Percentiles rank a stretch among this genome's conserved stretches.
These are phyloP conservation scores for Alfaro cultratus DNA, from an alignment of 2,797 vertebrate species.

Conservation along the genomic window DNA sequence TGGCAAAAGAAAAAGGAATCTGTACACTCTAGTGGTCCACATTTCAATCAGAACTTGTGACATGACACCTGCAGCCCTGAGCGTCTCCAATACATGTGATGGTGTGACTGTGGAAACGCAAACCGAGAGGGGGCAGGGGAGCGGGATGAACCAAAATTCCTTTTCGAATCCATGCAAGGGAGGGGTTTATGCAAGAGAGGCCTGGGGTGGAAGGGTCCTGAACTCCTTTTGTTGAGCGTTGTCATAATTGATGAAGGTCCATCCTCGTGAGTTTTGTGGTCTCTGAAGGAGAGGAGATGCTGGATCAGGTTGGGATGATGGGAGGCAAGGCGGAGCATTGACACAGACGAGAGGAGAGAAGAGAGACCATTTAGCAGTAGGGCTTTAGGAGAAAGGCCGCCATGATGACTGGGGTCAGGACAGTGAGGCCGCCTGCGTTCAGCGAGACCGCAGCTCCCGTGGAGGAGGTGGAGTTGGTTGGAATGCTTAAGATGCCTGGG, in stretches of 20 bases:
- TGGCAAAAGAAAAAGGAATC: slow-evolving; percentile 52
- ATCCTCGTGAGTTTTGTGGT: slow-evolving; percentile 68
- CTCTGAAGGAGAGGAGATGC: slow-evolving; percentile 45
- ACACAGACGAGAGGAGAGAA: slow-evolving; percentile 18
- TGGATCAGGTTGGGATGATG: slow-evolving; percentile 35
- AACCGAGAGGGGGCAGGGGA: slow-evolving; percentile 42
- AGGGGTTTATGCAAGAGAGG: slow-evolving; percentile 5
- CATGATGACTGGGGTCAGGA: slow-evolving; percentile 76
- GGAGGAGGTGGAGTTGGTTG: slow-evolving; percentile 70
- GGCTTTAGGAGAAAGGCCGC: slow-evolving; percentile 83
- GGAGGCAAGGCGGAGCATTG: slow-evolving; percentile 13
- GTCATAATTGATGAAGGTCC: slow-evolving; percentile 59
- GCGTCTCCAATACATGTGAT: slow-evolving; percentile 63
- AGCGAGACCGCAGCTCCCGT: slow-evolving; percentile 75
- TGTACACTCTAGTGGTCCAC: slow-evolving; percentile 71
- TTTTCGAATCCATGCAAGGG: slow-evolving; percentile 54
- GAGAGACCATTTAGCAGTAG: slow-evolving; percentile 82
- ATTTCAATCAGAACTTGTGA: slow-evolving; percentile 61
- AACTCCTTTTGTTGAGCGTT: slow-evolving; percentile 33
- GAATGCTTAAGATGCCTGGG: slow-evolving; percentile 48
- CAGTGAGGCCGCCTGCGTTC: slow-evolving; percentile 76
- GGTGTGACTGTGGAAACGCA: slow-evolving; percentile 62
- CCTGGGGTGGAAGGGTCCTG: not conserved
- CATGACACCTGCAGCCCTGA: slow-evolving; percentile 61
- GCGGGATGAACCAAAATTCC: slow-evolving; percentile 45